Evolutionary conservation across 2,888 invertebrate species (phyloP).

Genomic region (Cheilosia vulpina): DNA sequence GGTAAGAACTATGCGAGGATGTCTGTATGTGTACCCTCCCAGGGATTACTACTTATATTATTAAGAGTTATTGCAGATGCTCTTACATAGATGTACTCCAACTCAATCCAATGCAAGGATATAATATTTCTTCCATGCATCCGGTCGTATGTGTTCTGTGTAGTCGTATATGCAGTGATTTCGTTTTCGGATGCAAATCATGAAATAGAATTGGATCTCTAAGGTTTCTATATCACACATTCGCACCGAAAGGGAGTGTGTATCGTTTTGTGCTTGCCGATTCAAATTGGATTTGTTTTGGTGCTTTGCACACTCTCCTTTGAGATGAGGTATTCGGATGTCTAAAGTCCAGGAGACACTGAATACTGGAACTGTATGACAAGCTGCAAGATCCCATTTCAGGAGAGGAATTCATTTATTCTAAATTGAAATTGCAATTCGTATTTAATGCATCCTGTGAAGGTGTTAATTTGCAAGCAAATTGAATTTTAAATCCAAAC

Average conservation of each 20-base stretch:
- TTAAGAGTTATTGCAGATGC: conserved; percentile 67
- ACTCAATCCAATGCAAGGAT: conserved; percentile 32
- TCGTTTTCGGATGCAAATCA: conserved; percentile 25
- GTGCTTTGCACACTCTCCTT: conserved; percentile 64
- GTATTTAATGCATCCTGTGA: conserved; percentile 72
- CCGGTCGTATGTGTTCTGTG: neutral
- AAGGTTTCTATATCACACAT: conserved; percentile 16
- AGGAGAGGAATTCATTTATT: conserved; percentile 68
- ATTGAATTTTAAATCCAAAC: conserved; percentile 72
- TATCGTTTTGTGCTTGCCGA: conserved; percentile 62
- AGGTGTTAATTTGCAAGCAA: conserved; percentile 75
- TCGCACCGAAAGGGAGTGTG: conserved; percentile 8
- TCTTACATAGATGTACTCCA: neutral
- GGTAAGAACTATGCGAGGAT: neutral
- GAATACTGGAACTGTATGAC: conserved; percentile 39
- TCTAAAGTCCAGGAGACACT: conserved; percentile 40
- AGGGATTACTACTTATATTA: conserved; percentile 60
- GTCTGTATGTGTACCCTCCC: neutral
- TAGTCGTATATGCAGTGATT: conserved; percentile 49
- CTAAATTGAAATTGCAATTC: conserved; percentile 73
- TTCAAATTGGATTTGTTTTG: conserved; percentile 74
- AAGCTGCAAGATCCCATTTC: conserved; percentile 62
- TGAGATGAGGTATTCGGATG: conserved; percentile 39
- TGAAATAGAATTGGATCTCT: conserved; percentile 12
- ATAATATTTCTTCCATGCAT: conserved; percentile 29